Evolutionary conservation across 2,797 vertebrate genomes (phyloP).

Genomic region (Malurus leucopterus): DNA sequence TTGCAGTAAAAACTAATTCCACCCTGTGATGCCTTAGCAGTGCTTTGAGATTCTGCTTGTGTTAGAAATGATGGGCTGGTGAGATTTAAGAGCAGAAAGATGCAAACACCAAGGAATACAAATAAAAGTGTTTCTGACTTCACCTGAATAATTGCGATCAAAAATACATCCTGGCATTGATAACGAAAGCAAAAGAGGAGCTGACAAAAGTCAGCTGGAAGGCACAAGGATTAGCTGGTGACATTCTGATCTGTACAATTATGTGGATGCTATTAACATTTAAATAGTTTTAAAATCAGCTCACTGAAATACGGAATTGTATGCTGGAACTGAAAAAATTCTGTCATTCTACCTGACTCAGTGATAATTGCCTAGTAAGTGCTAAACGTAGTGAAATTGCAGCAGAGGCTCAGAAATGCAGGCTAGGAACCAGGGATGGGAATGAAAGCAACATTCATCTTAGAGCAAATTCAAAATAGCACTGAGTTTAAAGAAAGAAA

Average conservation of each 20-base stretch:
- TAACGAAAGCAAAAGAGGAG: slow-evolving; percentile 8
- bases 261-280: slow-evolving; percentile 57
- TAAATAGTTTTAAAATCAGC: slow-evolving; percentile 59
- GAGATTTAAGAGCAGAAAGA: slow-evolving; percentile 2
- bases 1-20: slow-evolving; percentile 29
- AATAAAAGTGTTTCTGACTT: slow-evolving; percentile 43
- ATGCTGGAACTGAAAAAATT: slow-evolving; percentile 56
- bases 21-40: background rate
- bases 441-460: slow-evolving; percentile 54
- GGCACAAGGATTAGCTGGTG: slow-evolving; percentile 36
- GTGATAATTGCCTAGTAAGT: slow-evolving; percentile 64
- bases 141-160: slow-evolving; percentile 26
- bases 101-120: slow-evolving; percentile 9
- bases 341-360: slow-evolving; percentile 60
- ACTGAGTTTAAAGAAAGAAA: slow-evolving; percentile 50
- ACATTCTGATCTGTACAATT: slow-evolving; percentile 56
- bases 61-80: background rate
- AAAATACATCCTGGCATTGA: slow-evolving; percentile 40
- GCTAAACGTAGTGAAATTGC: slow-evolving; percentile 49
- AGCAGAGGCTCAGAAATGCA: slow-evolving; percentile 27
- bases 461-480: slow-evolving; percentile 70
- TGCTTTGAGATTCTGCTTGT: slow-evolving; percentile 4
- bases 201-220: slow-evolving; percentile 52
- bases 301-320: slow-evolving; percentile 42
- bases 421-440: slow-evolving; percentile 17